phyloP scores from a whole-genome alignment of 2,797 vertebrate species.

The Bradypus variegatus region DNA sequence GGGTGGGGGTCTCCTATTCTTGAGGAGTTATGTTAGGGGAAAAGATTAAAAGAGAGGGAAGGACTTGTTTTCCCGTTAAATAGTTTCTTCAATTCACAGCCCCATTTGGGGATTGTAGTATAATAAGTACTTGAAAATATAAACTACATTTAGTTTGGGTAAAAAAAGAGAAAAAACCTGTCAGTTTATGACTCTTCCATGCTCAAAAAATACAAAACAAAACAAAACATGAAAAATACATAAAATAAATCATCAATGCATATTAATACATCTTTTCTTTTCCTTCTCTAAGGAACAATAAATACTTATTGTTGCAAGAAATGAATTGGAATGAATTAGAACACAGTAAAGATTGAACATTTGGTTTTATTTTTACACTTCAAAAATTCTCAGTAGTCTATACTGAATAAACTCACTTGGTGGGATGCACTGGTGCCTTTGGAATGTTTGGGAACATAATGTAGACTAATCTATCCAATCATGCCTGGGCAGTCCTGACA shows the following conservation, averaged over 20 bases:
- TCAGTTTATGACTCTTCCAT: neutral
- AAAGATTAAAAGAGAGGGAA: neutral
- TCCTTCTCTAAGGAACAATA: neutral
- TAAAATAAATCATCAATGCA: conserved; percentile 28
- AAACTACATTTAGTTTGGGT: conserved; percentile 17
- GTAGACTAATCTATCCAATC: neutral
- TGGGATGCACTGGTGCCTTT: neutral
- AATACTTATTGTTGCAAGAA: neutral
- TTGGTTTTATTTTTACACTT: conserved; percentile 1
- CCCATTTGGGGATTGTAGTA: neutral
- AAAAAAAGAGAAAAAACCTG: neutral
- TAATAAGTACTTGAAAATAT: conserved; percentile 3
- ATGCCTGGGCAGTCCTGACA: neutral
- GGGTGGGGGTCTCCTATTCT: neutral
- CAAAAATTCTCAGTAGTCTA: neutral
- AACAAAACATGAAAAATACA: neutral
- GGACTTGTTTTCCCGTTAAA: neutral
- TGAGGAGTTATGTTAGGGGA: neutral
- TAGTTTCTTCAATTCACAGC: neutral
- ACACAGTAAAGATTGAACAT: neutral
- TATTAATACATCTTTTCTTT: neutral
- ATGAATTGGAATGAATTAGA: neutral
- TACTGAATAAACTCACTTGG: neutral
- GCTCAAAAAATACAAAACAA: neutral
- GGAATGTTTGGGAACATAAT: neutral